Conservation (phyloP, 2,113 vertebrate species). For the Phocoena sinus region DNA sequence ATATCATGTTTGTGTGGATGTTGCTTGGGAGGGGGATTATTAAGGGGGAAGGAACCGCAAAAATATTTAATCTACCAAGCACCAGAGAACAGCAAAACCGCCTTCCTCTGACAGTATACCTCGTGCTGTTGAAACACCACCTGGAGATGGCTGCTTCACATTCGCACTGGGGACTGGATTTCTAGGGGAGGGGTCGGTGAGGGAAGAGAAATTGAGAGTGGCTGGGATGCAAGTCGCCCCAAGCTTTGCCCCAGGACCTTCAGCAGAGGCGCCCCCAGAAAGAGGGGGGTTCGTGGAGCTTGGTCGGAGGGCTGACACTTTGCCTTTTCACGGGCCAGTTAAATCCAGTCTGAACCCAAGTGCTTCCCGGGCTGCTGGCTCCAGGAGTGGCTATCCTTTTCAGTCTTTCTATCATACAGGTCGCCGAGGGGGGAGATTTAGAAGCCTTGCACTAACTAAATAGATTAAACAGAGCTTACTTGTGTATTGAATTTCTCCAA, state of each 20-base stretch:
- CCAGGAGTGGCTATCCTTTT: conserved; percentile 2
- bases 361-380: conserved; percentile 65
- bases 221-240: conserved; percentile 80
- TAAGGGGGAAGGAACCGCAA: not conserved
- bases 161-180: conserved; percentile 60
- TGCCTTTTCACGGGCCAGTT: conserved; percentile 80
- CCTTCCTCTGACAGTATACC: not conserved
- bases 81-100: not conserved
- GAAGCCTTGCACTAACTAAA: not conserved
- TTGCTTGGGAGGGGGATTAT: not conserved
- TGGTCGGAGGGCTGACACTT: conserved; percentile 78
- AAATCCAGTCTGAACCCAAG: conserved; percentile 75
- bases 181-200: conserved; percentile 59
- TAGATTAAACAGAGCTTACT: not conserved
- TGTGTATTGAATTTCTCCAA: conserved; percentile 9
- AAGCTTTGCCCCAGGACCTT: conserved; percentile 79
- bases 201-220: conserved; percentile 45
- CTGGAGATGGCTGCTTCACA: conserved; percentile 51
- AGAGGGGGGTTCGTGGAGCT: conserved; percentile 76
- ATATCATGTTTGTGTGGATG: not conserved
- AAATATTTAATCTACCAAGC: not conserved
- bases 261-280: conserved; percentile 79
- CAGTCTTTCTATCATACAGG: not conserved
- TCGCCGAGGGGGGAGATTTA: not conserved
- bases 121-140: not conserved